Base-by-base conservation (phyloP, 1,140 invertebrate genomes). In the Elymnias hypermnestra region DNA sequence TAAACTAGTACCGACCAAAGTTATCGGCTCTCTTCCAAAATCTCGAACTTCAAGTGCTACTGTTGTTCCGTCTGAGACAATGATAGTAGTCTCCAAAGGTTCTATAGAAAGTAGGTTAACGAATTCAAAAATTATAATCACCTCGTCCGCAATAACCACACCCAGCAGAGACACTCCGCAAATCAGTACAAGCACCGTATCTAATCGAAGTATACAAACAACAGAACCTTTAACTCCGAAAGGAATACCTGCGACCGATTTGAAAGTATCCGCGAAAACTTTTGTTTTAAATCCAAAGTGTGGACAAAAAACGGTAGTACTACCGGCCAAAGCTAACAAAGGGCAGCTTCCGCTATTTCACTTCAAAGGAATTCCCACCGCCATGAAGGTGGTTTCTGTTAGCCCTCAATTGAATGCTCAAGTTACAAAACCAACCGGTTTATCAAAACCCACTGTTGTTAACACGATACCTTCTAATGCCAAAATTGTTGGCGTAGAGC, bases 231-330 rank as follows among this genome's bases (percentile, higher is more conserved):
- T 86, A 23, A 82, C 81, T 5, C 72, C 82, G 15, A 85, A 85
- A 67, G 78, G 82, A 19, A 74, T 87, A 13, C 82, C 77, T n/a
- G 81, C 83, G 8, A 83, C 83, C 14, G 86, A 87, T 51, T 50
- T 87, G 10, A 87, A 86, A 68, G 76, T 87, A 4, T 83, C 83
- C 3, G 79, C 86, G 0, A 87, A 87, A 68, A 81, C 86, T 17
- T 74, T 87, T 12, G 72, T 87, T 22, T 49, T 87, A 8, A 87
- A 86, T 59, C 78, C 82, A 5, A 87, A 86, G 61, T 81, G 81
- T 3, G 83, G 83, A 4, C 83, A 87, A 57, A 87, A 86, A 57
- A 87, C 87, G 86, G 82, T 87, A 12, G 83, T 87, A 2, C 28
- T 87, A 19, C 86, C 86, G 0, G 76, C 83, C 14, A 86, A 86